Evolutionary conservation across 1,140 invertebrate genomes (phyloP), one percentile per base, ranked within the genome.

Genomic region (Mercenaria mercenaria): DNA sequence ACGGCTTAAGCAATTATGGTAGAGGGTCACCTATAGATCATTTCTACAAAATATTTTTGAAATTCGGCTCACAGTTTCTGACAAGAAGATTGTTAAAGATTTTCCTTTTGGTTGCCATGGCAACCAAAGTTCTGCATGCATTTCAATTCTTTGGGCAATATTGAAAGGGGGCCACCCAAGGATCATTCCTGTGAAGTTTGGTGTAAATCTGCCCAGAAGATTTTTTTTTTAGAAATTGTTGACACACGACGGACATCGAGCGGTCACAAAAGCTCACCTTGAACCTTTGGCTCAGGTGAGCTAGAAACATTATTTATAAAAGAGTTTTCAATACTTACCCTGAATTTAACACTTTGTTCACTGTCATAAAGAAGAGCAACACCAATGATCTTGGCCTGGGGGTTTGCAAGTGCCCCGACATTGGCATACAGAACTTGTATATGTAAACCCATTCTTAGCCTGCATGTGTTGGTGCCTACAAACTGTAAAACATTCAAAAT

Each of bases 321-420:
- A n/a, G n/a, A n/a, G n/a, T n/a, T n/a, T n/a, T n/a, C n/a, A n/a
- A n/a, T 8, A 23, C 85, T 47, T 87, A 88, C 86, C 86, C 41
- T 47, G 29, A 64, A 81, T 41, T 67, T 32, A n/a, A 88, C 64
- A 39, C 69, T 74, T 79, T 93, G 92, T 82, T 59, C 15, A 2
- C 69, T 50, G 26, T 95, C 94, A 74, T 94, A 95, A 6, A 90
- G 88, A 50, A 91, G 93, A 10, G 91, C 86, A 15, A 96, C 97
- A 92, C 96, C 97, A 91, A 95, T 93, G 34, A 97, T 96, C 92
- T 96, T 96, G 13, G 95, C 89, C 76, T 96, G 96, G 26, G 96
- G 96, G 86, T 95, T 94, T 23, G 93, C 93, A 2, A 96, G 91
- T 20, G 95, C 91, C 29, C 97, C 97, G 23, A 97, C 95, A 67